A percentile compares a stretch with the other conserved stretches of the same genome.
Evolutionary conservation across 1,140 invertebrate genomes (phyloP).

Genomic region (Drosophila parvula): DNA sequence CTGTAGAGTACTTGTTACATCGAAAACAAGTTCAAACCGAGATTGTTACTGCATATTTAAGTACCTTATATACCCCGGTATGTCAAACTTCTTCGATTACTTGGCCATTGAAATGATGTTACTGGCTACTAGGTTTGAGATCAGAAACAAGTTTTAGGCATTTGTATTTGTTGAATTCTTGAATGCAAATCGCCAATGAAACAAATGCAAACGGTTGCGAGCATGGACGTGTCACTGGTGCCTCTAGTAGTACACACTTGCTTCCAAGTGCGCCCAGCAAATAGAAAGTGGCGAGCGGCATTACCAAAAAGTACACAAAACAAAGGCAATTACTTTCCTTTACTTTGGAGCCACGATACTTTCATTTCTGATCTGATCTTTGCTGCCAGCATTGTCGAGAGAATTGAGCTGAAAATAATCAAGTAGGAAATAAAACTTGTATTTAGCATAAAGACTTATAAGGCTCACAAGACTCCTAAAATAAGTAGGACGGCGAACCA

Average conservation of each 20-base stretch:
- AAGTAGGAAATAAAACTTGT: neutral
- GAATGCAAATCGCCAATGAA: constrained; percentile 3
- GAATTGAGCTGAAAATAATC: neutral
- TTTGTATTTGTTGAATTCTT: constrained; percentile 12
- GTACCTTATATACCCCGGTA: neutral
- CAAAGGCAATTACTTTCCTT: constrained; percentile 1
- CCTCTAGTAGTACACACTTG: constrained; percentile 3
- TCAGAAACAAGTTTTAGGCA: constrained; percentile 29
- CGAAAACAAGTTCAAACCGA: neutral
- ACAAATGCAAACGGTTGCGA: neutral
- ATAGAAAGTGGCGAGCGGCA: constrained; percentile 24
- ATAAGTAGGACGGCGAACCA: too few relatives aligned
- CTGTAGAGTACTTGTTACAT: neutral
- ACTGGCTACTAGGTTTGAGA: neutral
- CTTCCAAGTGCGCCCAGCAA: constrained; percentile 23
- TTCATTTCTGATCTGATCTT: constrained; percentile 22
- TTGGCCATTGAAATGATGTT: too few relatives aligned
- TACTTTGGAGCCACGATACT: constrained; percentile 7
- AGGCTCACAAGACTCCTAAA: too few relatives aligned
- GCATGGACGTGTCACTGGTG: neutral
- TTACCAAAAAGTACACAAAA: constrained; percentile 6
- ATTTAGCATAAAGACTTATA: neutral
- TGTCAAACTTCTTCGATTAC: neutral
- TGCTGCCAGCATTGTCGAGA: neutral
- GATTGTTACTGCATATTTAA: constrained; percentile 8